Evolutionary conservation across 2,113 vertebrate species (phyloP).

Genomic region (Brevimyrus niger): DNA sequence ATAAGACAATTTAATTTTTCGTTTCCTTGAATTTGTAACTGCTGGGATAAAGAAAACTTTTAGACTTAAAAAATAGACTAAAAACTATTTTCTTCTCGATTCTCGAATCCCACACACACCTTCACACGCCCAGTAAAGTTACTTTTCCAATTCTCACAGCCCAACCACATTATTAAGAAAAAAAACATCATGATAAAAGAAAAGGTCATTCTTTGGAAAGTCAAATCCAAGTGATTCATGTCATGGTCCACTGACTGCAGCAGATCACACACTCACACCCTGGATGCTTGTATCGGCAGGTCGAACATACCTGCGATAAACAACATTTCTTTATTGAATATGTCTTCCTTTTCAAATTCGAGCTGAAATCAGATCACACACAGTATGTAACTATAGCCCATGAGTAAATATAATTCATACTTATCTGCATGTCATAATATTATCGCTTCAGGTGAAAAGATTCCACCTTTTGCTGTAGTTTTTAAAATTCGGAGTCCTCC

Average conservation of each 20-base stretch:
- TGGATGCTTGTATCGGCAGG: conserved; percentile 5
- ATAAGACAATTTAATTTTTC: background rate
- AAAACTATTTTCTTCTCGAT: background rate
- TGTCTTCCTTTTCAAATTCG: background rate
- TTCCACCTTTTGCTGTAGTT: background rate
- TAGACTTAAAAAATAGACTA: no score
- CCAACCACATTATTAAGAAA: background rate
- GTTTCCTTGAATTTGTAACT: background rate
- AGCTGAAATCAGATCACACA: background rate
- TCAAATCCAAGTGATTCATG: background rate
- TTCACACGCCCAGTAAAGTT: background rate
- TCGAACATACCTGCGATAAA: background rate
- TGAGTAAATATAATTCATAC: background rate
- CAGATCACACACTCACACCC: background rate
- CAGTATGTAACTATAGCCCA: background rate
- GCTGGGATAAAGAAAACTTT: background rate
- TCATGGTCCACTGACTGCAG: background rate
- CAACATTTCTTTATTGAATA: background rate
- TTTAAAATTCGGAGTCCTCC: background rate
- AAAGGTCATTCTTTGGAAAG: background rate
- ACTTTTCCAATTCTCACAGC: background rate
- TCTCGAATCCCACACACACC: background rate
- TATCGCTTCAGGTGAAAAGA: background rate
- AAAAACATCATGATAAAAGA: background rate
- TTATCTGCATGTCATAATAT: background rate